Evolutionary conservation across 2,113 vertebrate species (phyloP).

Genomic region (Anoplopoma fimbria): DNA sequence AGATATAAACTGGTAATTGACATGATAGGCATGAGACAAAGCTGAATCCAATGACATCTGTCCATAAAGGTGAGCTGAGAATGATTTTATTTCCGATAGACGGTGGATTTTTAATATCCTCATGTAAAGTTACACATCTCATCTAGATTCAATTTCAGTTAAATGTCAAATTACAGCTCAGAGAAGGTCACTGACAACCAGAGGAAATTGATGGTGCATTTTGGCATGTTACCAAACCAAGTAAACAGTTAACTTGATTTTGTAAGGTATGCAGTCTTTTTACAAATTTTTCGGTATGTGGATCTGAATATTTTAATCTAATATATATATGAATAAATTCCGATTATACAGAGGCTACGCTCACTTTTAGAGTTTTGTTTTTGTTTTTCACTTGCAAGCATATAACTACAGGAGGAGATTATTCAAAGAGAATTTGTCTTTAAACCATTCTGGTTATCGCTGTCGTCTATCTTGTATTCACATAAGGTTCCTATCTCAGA

Average conservation of each 20-base stretch:
- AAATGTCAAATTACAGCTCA: slow-evolving; percentile 73
- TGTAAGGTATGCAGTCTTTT: slow-evolving; percentile 19
- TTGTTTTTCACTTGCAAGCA: slow-evolving; percentile 50
- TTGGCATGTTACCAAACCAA: slow-evolving; percentile 50
- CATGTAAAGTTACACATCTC: slow-evolving; percentile 63
- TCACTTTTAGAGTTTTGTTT: slow-evolving; percentile 60
- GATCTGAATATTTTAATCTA: slow-evolving; percentile 38
- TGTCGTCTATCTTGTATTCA: slow-evolving; percentile 77
- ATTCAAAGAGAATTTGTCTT: slow-evolving; percentile 69
- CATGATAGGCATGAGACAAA: slow-evolving; percentile 57
- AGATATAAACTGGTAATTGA: slow-evolving; percentile 53
- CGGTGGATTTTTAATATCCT: slow-evolving; percentile 57
- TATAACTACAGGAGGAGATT: slow-evolving; percentile 73
- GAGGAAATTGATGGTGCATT: slow-evolving; percentile 60
- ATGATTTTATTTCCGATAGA: slow-evolving; percentile 69
- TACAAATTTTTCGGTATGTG: slow-evolving; percentile 20
- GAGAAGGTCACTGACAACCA: slow-evolving; percentile 75
- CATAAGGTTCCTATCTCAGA: slow-evolving; percentile 77
- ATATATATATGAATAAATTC: slow-evolving; percentile 21
- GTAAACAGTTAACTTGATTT: slow-evolving; percentile 56
- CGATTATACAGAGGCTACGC: neutral
- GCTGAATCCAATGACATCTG: slow-evolving; percentile 62
- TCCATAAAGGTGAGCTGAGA: slow-evolving; percentile 66
- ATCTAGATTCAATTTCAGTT: slow-evolving; percentile 74
- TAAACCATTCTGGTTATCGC: slow-evolving; percentile 71